phyloP scores from a whole-genome alignment of 2,888 invertebrate species.

The Uropetala carovei region DNA sequence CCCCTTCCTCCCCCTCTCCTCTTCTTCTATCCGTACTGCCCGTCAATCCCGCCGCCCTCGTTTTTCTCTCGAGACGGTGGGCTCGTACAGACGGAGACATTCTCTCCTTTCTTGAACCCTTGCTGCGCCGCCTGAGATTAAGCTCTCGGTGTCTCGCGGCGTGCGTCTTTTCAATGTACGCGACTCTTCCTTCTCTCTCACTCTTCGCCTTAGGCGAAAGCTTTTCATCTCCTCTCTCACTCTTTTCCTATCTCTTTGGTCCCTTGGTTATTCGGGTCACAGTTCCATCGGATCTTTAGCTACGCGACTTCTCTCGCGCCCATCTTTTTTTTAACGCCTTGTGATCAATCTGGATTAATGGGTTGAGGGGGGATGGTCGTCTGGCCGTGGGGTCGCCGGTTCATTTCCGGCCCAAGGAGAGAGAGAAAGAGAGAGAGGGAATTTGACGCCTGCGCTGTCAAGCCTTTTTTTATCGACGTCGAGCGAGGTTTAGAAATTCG shows the following conservation, averaged over 20 bases:
- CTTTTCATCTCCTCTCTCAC: background rate
- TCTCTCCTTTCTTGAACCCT: background rate
- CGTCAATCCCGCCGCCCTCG: too few relatives aligned
- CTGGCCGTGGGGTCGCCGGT: constrained; percentile 4
- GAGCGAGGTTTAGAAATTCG: background rate
- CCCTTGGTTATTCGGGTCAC: constrained; percentile 3
- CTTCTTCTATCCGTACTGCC: too few relatives aligned
- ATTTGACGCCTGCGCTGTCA: background rate
- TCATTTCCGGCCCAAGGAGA: background rate
- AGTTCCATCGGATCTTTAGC: background rate
- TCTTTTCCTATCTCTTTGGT: too few relatives aligned
- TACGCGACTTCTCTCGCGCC: too few relatives aligned
- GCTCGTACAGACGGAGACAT: background rate
- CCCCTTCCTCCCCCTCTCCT: too few relatives aligned
- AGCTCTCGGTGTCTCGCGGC: background rate
- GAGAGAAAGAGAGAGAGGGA: too few relatives aligned
- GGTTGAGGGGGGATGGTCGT: background rate
- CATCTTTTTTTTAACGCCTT: background rate
- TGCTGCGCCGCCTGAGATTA: background rate
- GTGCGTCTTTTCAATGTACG: too few relatives aligned
- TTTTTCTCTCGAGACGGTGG: too few relatives aligned
- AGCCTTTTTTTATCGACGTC: background rate
- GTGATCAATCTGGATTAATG: background rate
- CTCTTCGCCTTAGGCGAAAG: background rate
- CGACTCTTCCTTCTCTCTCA: too few relatives aligned